Percentiles rank a stretch among this genome's conserved stretches.
Evolutionary conservation across 1,140 invertebrate genomes (phyloP).

Genomic region (Hypsibius dujardini): DNA sequence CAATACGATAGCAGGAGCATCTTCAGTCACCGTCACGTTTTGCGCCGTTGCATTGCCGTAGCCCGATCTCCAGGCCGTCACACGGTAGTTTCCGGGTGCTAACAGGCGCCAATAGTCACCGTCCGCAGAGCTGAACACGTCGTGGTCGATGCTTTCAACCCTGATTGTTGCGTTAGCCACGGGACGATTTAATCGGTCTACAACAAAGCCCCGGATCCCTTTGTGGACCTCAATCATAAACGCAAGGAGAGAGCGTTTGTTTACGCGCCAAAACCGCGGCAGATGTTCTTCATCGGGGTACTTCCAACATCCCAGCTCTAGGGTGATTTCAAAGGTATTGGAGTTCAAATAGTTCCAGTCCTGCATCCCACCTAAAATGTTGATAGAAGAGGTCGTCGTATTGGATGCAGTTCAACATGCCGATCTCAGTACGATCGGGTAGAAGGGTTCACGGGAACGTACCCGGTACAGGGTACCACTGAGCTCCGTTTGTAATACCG

Average conservation of each 20-base stretch:
- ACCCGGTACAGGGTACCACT: slow-evolving; percentile 66
- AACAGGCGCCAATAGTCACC: slow-evolving; percentile 89
- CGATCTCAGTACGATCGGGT: too few relatives aligned
- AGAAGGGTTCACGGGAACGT: slow-evolving; percentile 1
- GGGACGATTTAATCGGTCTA: slow-evolving; percentile 50
- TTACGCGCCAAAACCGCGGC: slow-evolving; percentile 65
- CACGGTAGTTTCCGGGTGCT: slow-evolving; percentile 62
- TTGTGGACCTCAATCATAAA: slow-evolving; percentile 69
- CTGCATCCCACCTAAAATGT: slow-evolving; percentile 65
- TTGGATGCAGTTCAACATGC: too few relatives aligned
- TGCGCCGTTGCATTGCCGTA: slow-evolving; percentile 29
- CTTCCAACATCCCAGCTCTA: slow-evolving; percentile 85
- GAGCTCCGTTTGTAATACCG: slow-evolving; percentile 77
- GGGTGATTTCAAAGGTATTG: slow-evolving; percentile 80
- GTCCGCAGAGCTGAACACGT: slow-evolving; percentile 44
- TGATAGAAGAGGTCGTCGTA: too few relatives aligned
- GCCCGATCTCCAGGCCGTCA: slow-evolving; percentile 58
- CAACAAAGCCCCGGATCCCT: slow-evolving; percentile 67
- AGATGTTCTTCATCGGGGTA: slow-evolving; percentile 58
- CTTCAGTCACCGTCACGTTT: too few relatives aligned
- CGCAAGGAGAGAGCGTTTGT: slow-evolving; percentile 59
- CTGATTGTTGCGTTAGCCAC: slow-evolving; percentile 55
- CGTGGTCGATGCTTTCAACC: slow-evolving; percentile 52
- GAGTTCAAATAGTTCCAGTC: slow-evolving; percentile 89
- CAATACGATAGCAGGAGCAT: too few relatives aligned